Evolutionary conservation across 1,140 invertebrate genomes (phyloP).

Genomic region (Triops longicaudatus): DNA sequence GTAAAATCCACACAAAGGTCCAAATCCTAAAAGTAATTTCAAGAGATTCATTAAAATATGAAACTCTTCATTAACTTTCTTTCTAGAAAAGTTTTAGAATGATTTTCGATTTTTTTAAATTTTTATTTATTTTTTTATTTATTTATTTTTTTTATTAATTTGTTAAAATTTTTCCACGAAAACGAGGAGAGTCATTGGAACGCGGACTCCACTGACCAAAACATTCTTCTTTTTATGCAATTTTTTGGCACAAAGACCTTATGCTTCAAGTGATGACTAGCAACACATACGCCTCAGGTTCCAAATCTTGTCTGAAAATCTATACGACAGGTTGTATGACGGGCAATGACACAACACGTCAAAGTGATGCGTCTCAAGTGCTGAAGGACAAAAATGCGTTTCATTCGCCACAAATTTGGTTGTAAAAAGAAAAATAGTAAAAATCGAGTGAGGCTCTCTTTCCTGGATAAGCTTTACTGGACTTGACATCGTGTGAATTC

Average conservation of each 20-base stretch:
- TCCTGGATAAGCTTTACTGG: background rate
- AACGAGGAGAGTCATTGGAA: background rate
- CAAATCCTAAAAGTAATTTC: background rate
- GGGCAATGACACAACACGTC: background rate
- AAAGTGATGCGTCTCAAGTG: background rate
- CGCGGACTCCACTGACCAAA: background rate
- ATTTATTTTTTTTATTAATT: background rate
- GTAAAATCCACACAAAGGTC: slow-evolving; percentile 26
- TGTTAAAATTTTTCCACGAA: background rate
- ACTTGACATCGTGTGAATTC: slow-evolving; percentile 1
- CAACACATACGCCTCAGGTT: background rate
- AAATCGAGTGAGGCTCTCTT: background rate
- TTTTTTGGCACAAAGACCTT: background rate
- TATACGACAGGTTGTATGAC: background rate
- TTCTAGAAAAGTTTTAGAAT: too few species aligned
- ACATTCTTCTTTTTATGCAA: background rate
- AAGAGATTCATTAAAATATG: too few species aligned
- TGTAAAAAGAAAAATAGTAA: too few species aligned
- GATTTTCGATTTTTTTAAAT: too few species aligned
- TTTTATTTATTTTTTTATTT: too few species aligned
- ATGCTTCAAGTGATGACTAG: background rate
- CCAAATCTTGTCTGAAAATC: background rate
- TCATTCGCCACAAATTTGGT: too few species aligned
- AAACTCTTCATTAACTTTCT: too few species aligned
- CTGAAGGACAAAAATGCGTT: too few species aligned